Evolutionary conservation across 2,113 vertebrate species (phyloP), one percentile per base, ranked within the genome.

Genomic region (Mionectes macconnelli): DNA sequence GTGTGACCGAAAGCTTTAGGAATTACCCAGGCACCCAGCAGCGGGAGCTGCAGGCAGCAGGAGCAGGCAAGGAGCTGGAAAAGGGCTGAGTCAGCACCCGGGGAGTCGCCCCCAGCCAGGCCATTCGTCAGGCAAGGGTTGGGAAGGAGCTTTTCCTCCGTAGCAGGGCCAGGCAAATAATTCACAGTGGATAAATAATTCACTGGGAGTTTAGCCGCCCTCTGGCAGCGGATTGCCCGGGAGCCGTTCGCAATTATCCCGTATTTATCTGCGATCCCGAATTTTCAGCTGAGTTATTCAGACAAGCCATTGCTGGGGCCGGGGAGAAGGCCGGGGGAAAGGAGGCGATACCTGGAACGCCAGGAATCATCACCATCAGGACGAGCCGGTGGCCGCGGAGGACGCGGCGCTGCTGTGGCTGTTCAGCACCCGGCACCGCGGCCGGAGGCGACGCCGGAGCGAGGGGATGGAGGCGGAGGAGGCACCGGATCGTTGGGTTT

Each of bases 171-270:
- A 5, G 94, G 91, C 69, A 9, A 82, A 94, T 91, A 87, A 93
- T 89, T 95, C 91, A 44, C 9, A 47, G 89, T 2, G 0, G 89
- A 93, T 96, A 89, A 95, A 96, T 97, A 96, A 96, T 96, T 95
- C 84, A 94, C 25, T 6, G 13, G 25, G 79, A 86, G 64, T 62
- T 83, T 20, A 45, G 85, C 63, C 23, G 37, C 64, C 82, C 96
- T 69, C 90, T 28, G 74, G 88, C 92, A 72, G 89, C 0, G 3
- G 45, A 13, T 28, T 22, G 80, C 55, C 95, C 8, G 84, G 7
- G 84, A 89, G 93, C 93, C 33, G 74, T 14, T 37, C 19, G 91
- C 95, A 89, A 89, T 96, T 85, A 95, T 5, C 81, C 89, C 6
- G 1, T 19, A 12, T 95, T 95, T 94, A 87, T 79, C 79, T 56